phyloP scores from a whole-genome alignment of 2,888 invertebrate species.

The Ornithoptera alexandrae region DNA sequence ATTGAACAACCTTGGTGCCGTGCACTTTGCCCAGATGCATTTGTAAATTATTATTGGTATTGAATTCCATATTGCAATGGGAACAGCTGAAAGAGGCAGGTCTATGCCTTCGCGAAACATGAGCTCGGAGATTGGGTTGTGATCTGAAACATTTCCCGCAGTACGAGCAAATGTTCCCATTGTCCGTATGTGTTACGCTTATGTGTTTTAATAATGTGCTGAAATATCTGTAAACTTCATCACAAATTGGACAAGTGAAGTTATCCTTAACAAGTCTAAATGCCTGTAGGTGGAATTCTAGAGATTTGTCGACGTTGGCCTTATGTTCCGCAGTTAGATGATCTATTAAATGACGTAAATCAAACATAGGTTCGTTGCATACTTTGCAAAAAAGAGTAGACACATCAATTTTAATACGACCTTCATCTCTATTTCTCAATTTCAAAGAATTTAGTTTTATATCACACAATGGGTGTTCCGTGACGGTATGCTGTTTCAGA shows the following conservation, averaged over 20 bases:
- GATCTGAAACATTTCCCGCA: constrained; percentile 59
- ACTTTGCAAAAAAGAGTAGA: constrained; percentile 55
- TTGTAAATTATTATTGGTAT: constrained; percentile 44
- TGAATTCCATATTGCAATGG: constrained; percentile 48
- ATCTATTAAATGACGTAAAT: constrained; percentile 46
- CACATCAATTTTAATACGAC: constrained; percentile 61
- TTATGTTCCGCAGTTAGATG: constrained; percentile 53
- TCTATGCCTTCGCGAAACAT: constrained; percentile 51
- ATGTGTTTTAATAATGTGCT: constrained; percentile 55
- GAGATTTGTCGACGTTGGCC: constrained; percentile 45
- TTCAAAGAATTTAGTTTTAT: constrained; percentile 55
- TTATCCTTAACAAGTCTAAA: constrained; percentile 54
- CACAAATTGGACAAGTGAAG: constrained; percentile 58
- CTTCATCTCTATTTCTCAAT: constrained; percentile 55
- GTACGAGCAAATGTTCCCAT: constrained; percentile 57
- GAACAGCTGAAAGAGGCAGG: constrained; percentile 47
- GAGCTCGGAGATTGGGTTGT: constrained; percentile 56
- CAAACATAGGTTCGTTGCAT: constrained; percentile 46
- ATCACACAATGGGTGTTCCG: constrained; percentile 60
- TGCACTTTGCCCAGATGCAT: constrained; percentile 55
- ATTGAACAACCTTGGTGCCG: constrained; percentile 51
- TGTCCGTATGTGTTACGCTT: constrained; percentile 52
- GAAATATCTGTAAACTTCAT: constrained; percentile 53
- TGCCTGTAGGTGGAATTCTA: constrained; percentile 48
- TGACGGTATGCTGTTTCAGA: constrained; percentile 55